These are phyloP conservation scores for Echeneis naucrates DNA, from an alignment of 2,797 vertebrate genomes.

Conservation along the genomic window DNA sequence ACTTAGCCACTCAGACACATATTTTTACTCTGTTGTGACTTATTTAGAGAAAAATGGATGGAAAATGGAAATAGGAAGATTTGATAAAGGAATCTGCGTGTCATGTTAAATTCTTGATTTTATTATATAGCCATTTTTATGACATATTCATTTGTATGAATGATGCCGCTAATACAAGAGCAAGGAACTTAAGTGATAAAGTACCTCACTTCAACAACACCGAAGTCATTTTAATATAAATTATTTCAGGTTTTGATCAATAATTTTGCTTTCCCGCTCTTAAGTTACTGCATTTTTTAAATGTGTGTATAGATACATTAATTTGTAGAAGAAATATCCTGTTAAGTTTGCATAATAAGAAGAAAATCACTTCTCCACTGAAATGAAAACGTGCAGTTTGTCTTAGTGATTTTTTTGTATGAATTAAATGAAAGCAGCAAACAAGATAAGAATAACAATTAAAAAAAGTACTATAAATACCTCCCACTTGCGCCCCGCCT, in stretches of 20 bases:
- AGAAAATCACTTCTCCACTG: background rate
- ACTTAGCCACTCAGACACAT: background rate
- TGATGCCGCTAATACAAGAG: background rate
- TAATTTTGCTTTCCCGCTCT: background rate
- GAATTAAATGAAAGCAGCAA: constrained; percentile 7
- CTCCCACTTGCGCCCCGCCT: background rate
- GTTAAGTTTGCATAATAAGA: constrained; percentile 12
- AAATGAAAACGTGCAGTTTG: background rate
- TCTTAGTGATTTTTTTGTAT: constrained; percentile 13
- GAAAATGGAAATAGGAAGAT: too few species aligned
- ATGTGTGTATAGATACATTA: background rate
- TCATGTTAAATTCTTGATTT: background rate
- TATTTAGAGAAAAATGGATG: background rate
- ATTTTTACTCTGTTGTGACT: background rate
- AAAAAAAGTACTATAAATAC: constrained; percentile 17
- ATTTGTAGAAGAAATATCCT: background rate
- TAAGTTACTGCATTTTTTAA: background rate
- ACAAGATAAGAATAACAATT: background rate
- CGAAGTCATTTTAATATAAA: background rate
- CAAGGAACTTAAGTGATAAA: background rate
- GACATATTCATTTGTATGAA: constrained; percentile 3
- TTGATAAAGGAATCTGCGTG: background rate
- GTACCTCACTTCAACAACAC: background rate
- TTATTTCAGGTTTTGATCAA: background rate
- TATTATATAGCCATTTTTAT: background rate